Percentiles rank a stretch among this genome's conserved stretches.
Conservation (phyloP, 2,113 vertebrate genomes). For the Ochotona curzoniae region DNA sequence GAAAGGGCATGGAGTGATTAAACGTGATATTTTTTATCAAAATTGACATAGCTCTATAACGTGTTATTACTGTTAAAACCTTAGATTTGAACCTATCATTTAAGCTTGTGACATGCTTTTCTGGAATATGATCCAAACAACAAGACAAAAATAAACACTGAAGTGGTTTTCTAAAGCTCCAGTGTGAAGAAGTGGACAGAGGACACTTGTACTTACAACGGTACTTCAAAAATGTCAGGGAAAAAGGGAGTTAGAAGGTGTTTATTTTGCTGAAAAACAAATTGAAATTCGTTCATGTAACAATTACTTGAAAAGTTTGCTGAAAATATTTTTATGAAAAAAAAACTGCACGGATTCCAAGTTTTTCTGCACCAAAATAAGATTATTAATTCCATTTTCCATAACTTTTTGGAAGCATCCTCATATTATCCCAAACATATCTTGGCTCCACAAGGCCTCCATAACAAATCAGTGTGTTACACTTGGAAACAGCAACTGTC, state of each 20-base stretch:
- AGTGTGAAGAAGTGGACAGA: background rate
- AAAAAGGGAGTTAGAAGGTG: too few relatives aligned
- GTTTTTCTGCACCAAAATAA: too few relatives aligned
- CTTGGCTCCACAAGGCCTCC: background rate
- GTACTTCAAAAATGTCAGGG: too few relatives aligned
- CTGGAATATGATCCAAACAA: background rate
- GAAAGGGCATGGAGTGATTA: background rate
- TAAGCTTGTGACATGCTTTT: background rate
- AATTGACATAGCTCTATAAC: background rate
- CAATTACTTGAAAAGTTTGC: too few relatives aligned
- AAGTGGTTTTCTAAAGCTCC: constrained; percentile 12
- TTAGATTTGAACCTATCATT: background rate
- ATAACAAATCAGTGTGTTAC: background rate
- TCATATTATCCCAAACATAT: background rate
- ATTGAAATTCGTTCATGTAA: too few relatives aligned
- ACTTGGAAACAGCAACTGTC: background rate
- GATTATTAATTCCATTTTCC: too few relatives aligned
- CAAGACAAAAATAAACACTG: background rate
- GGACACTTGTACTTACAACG: background rate
- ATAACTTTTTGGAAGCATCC: too few relatives aligned
- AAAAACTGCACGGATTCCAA: too few relatives aligned
- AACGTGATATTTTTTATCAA: background rate
- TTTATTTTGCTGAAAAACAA: too few relatives aligned
- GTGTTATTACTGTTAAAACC: background rate
- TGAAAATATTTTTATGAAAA: too few relatives aligned